Percentiles rank a stretch among this genome's conserved stretches.
Evolutionary conservation across 2,113 vertebrate species (phyloP).

Genomic region (Atractosteus spatula): DNA sequence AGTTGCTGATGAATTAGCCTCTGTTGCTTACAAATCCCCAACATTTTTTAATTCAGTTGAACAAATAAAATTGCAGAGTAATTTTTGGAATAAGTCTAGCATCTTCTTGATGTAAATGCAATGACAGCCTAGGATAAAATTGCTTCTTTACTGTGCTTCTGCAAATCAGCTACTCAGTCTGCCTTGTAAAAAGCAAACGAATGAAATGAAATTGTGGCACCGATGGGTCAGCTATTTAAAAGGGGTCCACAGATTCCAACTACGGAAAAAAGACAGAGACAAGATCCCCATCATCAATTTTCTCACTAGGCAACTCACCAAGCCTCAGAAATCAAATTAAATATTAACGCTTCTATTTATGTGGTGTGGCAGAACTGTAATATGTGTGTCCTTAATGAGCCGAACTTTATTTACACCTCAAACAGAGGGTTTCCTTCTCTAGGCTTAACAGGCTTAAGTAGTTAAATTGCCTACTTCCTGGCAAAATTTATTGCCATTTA

Average conservation of each 20-base stretch:
- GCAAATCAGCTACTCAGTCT: no score
- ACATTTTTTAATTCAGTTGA: neutral
- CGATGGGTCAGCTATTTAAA: no score
- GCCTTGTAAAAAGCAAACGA: no score
- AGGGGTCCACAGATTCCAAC: neutral
- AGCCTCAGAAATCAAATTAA: slow-evolving; percentile 67
- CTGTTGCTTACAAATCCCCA: neutral
- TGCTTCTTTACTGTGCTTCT: no score
- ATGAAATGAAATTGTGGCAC: no score
- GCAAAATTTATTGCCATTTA: slow-evolving; percentile 96
- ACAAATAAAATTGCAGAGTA: no score
- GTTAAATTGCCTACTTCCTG: slow-evolving; percentile 78
- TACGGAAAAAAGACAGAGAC: slow-evolving; percentile 13
- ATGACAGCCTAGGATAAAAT: no score
- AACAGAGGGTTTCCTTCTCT: slow-evolving; percentile 72
- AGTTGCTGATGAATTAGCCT: neutral
- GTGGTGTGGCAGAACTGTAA: slow-evolving; percentile 52
- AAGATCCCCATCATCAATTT: neutral
- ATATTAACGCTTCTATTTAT: slow-evolving; percentile 66
- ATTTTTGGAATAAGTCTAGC: no score
- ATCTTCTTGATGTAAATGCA: no score
- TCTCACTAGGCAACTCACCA: slow-evolving; percentile 35
- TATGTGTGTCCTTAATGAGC: slow-evolving; percentile 73
- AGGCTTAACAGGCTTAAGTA: slow-evolving; percentile 61
- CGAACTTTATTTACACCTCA: slow-evolving; percentile 90